Conservation (phyloP, 2,888 invertebrate genomes). For the Griposia aprilina region DNA sequence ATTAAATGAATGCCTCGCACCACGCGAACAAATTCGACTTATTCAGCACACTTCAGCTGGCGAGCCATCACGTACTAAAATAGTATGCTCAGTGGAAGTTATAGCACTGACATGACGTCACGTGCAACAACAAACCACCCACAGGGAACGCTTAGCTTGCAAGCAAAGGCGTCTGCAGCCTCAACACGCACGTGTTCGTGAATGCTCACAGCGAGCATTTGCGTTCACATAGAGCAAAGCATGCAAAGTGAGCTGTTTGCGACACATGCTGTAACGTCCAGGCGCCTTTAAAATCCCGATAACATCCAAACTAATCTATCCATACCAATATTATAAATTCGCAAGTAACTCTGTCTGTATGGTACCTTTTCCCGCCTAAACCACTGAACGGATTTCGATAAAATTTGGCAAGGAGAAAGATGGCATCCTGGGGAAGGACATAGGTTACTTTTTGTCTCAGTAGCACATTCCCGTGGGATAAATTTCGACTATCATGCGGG, state of each 20-base stretch:
- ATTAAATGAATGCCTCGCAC: not conserved
- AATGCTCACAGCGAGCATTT: slow-evolving; percentile 23
- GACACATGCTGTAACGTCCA: not conserved
- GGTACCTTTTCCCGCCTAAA: too few species aligned
- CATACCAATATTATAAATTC: too few species aligned
- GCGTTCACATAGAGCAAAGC: not conserved
- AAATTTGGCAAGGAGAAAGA: too few species aligned
- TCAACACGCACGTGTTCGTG: slow-evolving; percentile 2
- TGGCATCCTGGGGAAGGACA: too few species aligned
- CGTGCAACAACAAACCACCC: slow-evolving; percentile 31
- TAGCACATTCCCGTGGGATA: too few species aligned
- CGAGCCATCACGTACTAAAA: slow-evolving; percentile 28
- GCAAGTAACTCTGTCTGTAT: too few species aligned
- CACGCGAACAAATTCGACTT: not conserved
- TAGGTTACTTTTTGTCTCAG: too few species aligned
- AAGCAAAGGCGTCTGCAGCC: slow-evolving; percentile 20
- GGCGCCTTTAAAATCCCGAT: not conserved
- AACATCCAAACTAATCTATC: too few species aligned
- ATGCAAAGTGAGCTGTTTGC: not conserved
- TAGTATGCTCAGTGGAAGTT: slow-evolving; percentile 14
- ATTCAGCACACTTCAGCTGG: not conserved
- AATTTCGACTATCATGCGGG: too few species aligned
- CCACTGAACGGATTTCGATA: too few species aligned
- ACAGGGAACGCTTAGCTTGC: slow-evolving; percentile 12
- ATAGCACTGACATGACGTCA: slow-evolving; percentile 29